Evolutionary conservation across 2,888 invertebrate species (phyloP), one percentile per base, ranked within the genome.

Genomic region (Alloscopus bannaensis): DNA sequence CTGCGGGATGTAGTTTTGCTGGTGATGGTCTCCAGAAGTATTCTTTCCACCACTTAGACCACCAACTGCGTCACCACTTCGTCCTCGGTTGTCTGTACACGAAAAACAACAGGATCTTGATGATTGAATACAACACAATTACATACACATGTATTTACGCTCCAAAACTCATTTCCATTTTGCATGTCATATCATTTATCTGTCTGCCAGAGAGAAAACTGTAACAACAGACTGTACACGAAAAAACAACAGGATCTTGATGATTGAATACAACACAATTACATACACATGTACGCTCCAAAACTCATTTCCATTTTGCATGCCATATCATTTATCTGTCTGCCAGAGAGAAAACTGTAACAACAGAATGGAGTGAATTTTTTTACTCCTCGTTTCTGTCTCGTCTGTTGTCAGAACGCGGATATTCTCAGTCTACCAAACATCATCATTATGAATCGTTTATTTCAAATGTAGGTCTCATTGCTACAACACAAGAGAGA

Each of bases 1-100:
- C 22, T 78, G 78, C 18, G 70, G 78, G 36, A 70, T 45, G 57
- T 65, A 78, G 52, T 78, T 78, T n/a, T 62, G 70, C 29, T 64
- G 47, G 16, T 47, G 24, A 20, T 31, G 28, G n/a, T 77, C 77
- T 26, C 71, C 47, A 16, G 62, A 76, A 66, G 36, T 42, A 66
- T 57, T 26, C 64, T 64, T 66, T 4, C 73, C 62, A 31, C 65
- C 42, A 6, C 45, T n/a, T 52, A 52, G 22, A 64, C 64, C 66
- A 28, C 68, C 50, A 24, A 42, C 69, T 24, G 26, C 50, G 42
- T 76, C 76, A 29, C 66, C 42, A 29, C 47, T 59, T 40, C 76
- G 69, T 64, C 77, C 70, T 64, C 77, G 62, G 36, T 69, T 77
- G 24, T 77, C 77, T 77, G 31, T 11, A 59, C 47, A 66, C 28